Evolutionary conservation across 2,888 invertebrate genomes (phyloP), one percentile per base, ranked within the genome.

Genomic region (Ochropacha duplaris): DNA sequence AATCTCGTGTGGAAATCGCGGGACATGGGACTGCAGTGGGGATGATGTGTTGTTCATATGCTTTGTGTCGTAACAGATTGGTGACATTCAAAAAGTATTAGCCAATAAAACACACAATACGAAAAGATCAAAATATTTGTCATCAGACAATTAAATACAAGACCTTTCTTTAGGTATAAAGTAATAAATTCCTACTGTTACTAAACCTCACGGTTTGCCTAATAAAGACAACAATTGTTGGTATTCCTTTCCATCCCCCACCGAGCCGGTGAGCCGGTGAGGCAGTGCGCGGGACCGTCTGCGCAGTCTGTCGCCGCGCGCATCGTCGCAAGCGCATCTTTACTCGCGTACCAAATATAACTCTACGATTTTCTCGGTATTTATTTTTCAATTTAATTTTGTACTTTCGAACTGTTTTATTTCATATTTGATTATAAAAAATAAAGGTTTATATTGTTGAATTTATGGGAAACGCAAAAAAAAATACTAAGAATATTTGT

Each of bases 311-410:
- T 68, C 81, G 65, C 62, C 72, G 76, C 71, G 76, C 71, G 66
- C 75, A 44, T 72, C 76, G 64, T 71, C 75, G 77, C 72, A 69
- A 69, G 83, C 83, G 82, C 83, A 83, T 84, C 83, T 76, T 78
- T 71, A 67, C 70, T 71, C 68, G 72, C 69, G 72, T 69, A 64
- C 67, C 64, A 64, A 60, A 65, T 57, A 66, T 66, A 69, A 69
- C 44, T 44, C 44, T 9, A 44, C 44, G 19, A 44, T 8, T 44
- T 9, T 16, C 39, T 44, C 44, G 44, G 44, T 69, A 66, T 67
- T 68, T 55, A 64, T 60, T 58, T 68, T 64, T 56, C 57, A 28
- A 64, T 58, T 58, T 61, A 65, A 57, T 56, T 55, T 44, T 55
- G 49, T 49, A 55, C 55, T 49, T 44, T 28, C 49, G 31, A 44